A percentile compares a stretch with the other conserved stretches of the same genome.
Conservation (phyloP, 2,888 invertebrate species). For the Argyresthia goedartella region DNA sequence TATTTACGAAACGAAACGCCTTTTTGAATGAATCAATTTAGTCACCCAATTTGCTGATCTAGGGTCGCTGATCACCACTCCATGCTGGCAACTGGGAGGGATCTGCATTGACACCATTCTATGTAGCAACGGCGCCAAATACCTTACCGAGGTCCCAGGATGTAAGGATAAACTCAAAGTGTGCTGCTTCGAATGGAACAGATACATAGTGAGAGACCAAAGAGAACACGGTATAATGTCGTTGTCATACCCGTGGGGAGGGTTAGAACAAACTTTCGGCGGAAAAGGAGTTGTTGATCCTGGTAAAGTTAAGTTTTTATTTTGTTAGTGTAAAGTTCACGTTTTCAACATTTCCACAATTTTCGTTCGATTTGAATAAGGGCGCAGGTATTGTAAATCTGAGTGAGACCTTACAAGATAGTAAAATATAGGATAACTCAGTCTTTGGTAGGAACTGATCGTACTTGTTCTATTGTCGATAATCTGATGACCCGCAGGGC, state of each 20-base stretch:
- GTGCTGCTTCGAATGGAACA: constrained; percentile 54
- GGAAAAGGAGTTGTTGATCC: constrained; percentile 37
- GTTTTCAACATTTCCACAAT: no score
- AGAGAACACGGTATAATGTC: constrained; percentile 28
- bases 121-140: constrained; percentile 31
- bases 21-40: no score
- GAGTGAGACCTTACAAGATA: no score
- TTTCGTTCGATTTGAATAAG: no score
- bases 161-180: constrained; percentile 42
- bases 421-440: no score
- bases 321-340: no score
- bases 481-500: no score
- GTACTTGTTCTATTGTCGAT: no score
- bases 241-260: constrained; percentile 35
- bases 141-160: constrained; percentile 26
- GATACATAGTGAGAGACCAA: constrained; percentile 31
- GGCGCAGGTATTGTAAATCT: no score
- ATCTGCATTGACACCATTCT: constrained; percentile 41
- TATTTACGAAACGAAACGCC: no score
- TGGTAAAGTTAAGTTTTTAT: background rate
- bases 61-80: constrained; percentile 39
- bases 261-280: constrained; percentile 21
- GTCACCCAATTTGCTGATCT: no score
- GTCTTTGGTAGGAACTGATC: no score
- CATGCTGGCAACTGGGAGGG: constrained; percentile 48